Evolutionary conservation across 2,888 invertebrate genomes (phyloP).

Genomic region (Anorthoa munda): DNA sequence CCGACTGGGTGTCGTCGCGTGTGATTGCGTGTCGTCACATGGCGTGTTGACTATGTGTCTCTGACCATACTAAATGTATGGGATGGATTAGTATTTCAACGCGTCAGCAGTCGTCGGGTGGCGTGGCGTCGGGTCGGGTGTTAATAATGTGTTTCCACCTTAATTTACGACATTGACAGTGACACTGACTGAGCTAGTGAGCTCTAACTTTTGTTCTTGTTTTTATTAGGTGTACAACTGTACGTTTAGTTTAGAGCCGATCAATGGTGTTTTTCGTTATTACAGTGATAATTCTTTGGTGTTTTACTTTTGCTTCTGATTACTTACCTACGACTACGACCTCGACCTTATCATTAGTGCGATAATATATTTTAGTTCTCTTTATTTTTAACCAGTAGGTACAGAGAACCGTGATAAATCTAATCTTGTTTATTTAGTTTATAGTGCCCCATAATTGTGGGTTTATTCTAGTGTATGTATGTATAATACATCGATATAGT

Average conservation of each 20-base stretch:
- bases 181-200: too few relatives aligned
- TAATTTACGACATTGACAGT: too few relatives aligned
- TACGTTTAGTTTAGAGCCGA: background rate
- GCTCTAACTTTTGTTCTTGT: constrained; percentile 3
- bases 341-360: background rate
- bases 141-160: too few relatives aligned
- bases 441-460: background rate
- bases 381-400: background rate
- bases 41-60: too few relatives aligned
- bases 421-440: constrained; percentile 27
- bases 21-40: too few relatives aligned
- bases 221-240: background rate
- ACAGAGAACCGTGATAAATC: background rate
- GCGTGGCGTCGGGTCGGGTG: too few relatives aligned
- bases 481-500: background rate
- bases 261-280: background rate
- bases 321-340: background rate
- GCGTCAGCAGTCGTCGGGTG: too few relatives aligned
- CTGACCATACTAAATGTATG: too few relatives aligned
- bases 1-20: too few relatives aligned
- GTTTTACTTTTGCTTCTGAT: background rate
- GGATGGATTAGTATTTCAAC: too few relatives aligned
- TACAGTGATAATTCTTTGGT: background rate
- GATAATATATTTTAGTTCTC: background rate
- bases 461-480: background rate